Evolutionary conservation across 2,888 invertebrate genomes (phyloP), one percentile per base, ranked within the genome.

Genomic region (Leptarthrus brevirostris): DNA sequence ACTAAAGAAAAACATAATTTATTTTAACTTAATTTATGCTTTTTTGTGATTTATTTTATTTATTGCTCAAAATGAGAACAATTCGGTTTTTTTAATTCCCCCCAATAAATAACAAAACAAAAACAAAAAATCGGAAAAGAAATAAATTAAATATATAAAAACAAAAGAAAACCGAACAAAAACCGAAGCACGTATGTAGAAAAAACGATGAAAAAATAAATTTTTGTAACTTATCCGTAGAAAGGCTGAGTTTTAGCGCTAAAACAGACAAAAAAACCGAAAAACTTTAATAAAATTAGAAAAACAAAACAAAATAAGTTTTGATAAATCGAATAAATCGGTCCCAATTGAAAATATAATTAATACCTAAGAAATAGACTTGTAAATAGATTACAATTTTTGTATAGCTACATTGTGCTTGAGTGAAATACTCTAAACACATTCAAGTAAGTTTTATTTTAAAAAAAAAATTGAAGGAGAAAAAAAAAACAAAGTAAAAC

Each of bases 401-500:
- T 40, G 40, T 40, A 40, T 40, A 40, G n/a, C 12, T 40, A 40
- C 12, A 12, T 40, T 40, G 30, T 30, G 30, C 8, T 40, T 3
- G 40, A 40, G 30, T 30, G 4, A 6, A 40, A 40, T 40, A 40
- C 40, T 40, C 40, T 40, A 6, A 8, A 3, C n/a, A 12, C 40
- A 40, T 40, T n/a, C n/a, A n/a, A n/a, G n/a, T 12, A 40, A 40
- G n/a, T 40, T 40, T 40, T n/a, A 40, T 40, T 40, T 40, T 12
- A 12, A 40, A 40, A 3, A 12, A n/a, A 40, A 8, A 40, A n/a
- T 3, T 3, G 40, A 30, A 30, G 3, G 30, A 8, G 30, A 30
- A 30, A 30, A 30, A n/a, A n/a, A 56, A 24, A 47, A 70, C 24
- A 22, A 70, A 47, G 34, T 44, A 56, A 61, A 72, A 30, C 16